Evolutionary conservation across 2,888 invertebrate genomes (phyloP).

Genomic region (Alsophila aescularia): DNA sequence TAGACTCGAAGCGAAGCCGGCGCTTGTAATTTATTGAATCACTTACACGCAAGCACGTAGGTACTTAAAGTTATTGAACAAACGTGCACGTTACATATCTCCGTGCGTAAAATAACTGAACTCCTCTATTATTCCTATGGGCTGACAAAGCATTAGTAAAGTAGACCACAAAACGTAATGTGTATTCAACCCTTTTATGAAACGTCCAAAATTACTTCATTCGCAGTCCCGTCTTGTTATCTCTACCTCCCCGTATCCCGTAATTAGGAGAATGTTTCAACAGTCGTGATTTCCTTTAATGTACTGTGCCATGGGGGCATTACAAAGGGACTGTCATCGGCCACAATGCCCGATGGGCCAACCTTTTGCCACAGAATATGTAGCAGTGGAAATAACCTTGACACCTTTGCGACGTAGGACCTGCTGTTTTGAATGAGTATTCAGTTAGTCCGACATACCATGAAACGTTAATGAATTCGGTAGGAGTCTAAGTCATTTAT

Average conservation of each 20-base stretch:
- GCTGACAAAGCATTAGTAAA: too few relatives aligned
- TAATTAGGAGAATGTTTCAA: constrained; percentile 22
- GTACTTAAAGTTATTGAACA: too few relatives aligned
- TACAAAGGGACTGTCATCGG: constrained; percentile 25
- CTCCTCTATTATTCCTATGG: too few relatives aligned
- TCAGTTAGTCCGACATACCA: constrained; percentile 5
- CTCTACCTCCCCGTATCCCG: neutral
- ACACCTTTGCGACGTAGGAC: neutral
- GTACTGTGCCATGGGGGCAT: constrained; percentile 5
- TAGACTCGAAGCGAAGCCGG: too few relatives aligned
- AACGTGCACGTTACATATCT: too few relatives aligned
- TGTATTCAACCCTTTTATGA: neutral
- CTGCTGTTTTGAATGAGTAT: neutral
- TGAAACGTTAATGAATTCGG: constrained; percentile 9
- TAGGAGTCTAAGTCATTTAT: too few relatives aligned
- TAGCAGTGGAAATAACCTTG: neutral
- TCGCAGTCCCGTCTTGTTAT: neutral
- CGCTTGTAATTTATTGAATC: neutral
- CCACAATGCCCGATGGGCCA: constrained; percentile 9
- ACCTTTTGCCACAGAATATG: neutral
- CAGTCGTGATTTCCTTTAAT: constrained; percentile 18
- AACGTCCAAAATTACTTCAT: neutral
- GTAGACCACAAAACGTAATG: too few relatives aligned
- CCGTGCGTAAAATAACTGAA: too few relatives aligned
- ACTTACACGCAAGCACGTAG: neutral